A percentile compares a stretch with the other conserved stretches of the same genome.
These are phyloP conservation scores for Delichon dasypus DNA, from an alignment of 2,797 vertebrate genomes.

Conservation along the genomic window DNA sequence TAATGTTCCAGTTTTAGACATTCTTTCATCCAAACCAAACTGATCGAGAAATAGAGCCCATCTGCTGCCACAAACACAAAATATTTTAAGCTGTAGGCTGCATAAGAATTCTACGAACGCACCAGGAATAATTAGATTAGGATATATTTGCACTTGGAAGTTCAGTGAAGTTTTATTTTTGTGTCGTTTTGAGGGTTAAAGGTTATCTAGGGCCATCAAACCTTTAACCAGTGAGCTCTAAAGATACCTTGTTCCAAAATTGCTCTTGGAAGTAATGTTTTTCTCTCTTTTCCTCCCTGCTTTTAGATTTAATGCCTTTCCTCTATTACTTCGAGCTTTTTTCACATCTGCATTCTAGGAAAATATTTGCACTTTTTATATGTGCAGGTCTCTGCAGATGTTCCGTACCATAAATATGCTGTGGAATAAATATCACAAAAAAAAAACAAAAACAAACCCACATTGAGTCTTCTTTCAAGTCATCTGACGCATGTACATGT, in stretches of 20 bases:
- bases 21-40: not conserved
- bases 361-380: not conserved
- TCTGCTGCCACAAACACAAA: not conserved
- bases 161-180: not conserved
- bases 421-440: not conserved
- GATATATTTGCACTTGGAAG: not conserved
- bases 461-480: not conserved
- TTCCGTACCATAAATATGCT: not conserved
- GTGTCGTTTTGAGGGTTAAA: not conserved
- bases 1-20: not conserved
- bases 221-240: not conserved
- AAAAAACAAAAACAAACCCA: not conserved
- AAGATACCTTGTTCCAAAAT: not conserved
- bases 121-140: not conserved
- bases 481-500: not conserved
- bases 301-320: not conserved
- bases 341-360: not conserved
- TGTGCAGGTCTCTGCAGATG: not conserved
- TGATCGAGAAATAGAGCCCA: not conserved
- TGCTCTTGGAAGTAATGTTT: not conserved
- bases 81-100: not conserved
- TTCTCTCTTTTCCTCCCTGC: not conserved
- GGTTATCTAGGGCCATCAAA: not conserved
- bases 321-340: not conserved
- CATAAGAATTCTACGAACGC: not conserved